Evolutionary conservation across 2,888 invertebrate species (phyloP).

Genomic region (Acanthoscelides obtectus): DNA sequence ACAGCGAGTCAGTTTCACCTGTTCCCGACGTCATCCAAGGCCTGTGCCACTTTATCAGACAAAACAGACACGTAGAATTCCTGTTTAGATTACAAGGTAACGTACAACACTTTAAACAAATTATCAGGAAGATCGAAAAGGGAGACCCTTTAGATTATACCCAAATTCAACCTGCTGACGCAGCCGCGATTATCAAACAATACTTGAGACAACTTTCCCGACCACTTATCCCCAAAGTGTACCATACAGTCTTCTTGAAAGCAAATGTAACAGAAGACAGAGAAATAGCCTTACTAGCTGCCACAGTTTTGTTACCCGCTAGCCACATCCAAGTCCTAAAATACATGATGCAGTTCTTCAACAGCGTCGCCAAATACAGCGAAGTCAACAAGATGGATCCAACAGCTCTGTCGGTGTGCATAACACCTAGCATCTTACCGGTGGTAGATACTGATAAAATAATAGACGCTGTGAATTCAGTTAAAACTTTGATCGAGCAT

Average conservation of each 20-base stretch:
- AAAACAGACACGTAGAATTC: neutral
- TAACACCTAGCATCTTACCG: constrained; percentile 15
- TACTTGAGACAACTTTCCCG: constrained; percentile 80
- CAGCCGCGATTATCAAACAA: constrained; percentile 77
- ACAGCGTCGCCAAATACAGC: constrained; percentile 10
- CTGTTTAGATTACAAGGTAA: neutral
- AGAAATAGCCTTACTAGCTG: constrained; percentile 58
- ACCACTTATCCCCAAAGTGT: constrained; percentile 66
- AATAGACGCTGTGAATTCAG: neutral
- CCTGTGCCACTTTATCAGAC: neutral
- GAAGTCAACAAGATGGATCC: constrained; percentile 12
- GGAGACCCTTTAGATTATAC: neutral
- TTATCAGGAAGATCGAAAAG: neutral
- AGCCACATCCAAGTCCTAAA: constrained; percentile 72
- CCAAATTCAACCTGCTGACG: constrained; percentile 54
- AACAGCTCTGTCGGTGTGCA: constrained; percentile 9
- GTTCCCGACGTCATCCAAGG: neutral
- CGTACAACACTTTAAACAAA: neutral
- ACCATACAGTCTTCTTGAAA: constrained; percentile 71
- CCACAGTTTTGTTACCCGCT: constrained; percentile 66
- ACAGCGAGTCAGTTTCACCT: neutral
- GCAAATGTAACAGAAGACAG: constrained; percentile 57
- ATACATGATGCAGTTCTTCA: constrained; percentile 64
- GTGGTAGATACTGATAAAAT: neutral
- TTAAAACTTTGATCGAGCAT: neutral